Evolutionary conservation across 64 coral and sea anemone genomes (phyloP), one percentile per base, ranked within the genome.

Genomic region (Stichodactyla mertensii): DNA sequence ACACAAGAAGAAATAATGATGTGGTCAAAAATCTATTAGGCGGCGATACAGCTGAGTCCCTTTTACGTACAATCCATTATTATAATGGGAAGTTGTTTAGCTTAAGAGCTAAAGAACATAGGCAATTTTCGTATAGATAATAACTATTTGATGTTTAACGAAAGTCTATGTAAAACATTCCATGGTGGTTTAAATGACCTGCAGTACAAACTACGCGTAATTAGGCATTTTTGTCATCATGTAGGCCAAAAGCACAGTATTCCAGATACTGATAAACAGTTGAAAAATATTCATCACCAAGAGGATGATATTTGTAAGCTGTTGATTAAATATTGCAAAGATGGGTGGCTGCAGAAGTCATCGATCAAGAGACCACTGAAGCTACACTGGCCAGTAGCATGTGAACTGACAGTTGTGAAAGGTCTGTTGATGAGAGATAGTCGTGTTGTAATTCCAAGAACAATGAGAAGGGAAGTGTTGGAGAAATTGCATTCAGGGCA

Each of bases 231-330:
- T 85, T 90, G 88, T 85, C 64, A 85, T 53, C 66, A 89, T 60
- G 83, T 80, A 57, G 74, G 74, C 4, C 18, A 80, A 80, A 80
- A 18, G 6, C 55, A 88, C 57, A 80, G 88, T 71, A 1, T 64
- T 9, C 90, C 85, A 92, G 90, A 78, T 52, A 83, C 19, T 12
- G 26, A 57, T 57, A 27, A 55, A 12, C 77, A 87, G 51, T 55
- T 92, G 61, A 36, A 87, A 66, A 69, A 78, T 12, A 87, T 87
- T 54, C 89, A 91, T 55, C 91, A 92, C 54, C 81, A 27, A 84
- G 86, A 88, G 31, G 91, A 92, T 84, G 91, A 92, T 14, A 85
- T 66, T 31, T 88, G 86, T 77, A 82, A 92, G 71, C 69, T 84
- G 45, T 51, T 92, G 55, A 77, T 88, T 28, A n/a, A 88, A 62